A percentile compares a stretch with the other conserved stretches of the same genome.
phyloP scores from a whole-genome alignment of 2,797 vertebrate species.

The Rhabdophis nuchalis region DNA sequence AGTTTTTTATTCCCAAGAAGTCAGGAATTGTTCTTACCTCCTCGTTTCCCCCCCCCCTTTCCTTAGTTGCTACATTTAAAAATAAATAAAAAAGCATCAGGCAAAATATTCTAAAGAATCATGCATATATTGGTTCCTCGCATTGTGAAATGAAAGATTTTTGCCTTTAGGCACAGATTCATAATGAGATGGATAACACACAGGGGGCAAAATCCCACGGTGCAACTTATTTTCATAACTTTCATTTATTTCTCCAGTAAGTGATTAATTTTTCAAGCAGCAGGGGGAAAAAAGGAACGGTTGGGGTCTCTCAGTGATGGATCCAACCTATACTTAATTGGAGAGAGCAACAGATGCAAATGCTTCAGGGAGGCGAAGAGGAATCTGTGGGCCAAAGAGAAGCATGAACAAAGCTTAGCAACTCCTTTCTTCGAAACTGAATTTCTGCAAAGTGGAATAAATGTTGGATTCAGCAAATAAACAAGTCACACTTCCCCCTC shows the following conservation, averaged over 20 bases:
- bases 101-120: background rate
- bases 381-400: background rate
- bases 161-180: conserved; percentile 24
- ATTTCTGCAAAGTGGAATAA: background rate
- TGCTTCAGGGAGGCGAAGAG: background rate
- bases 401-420: background rate
- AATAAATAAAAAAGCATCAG: conserved; percentile 5
- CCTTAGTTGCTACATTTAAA: conserved; percentile 12
- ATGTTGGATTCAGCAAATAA: background rate
- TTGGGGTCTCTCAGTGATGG: background rate
- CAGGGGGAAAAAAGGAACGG: background rate
- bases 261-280: conserved; percentile 17
- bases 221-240: conserved; percentile 32
- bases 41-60: background rate
- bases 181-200: conserved; percentile 27
- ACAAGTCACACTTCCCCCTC: background rate
- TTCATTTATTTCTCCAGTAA: conserved; percentile 28
- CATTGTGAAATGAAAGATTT: conserved; percentile 8
- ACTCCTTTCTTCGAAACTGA: background rate
- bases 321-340: background rate
- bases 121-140: conserved; percentile 1
- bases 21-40: background rate
- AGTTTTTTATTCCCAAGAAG: background rate
- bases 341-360: background rate
- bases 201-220: background rate